These are phyloP conservation scores for Iselma pallidipennis DNA, from an alignment of 2,888 invertebrate genomes.

Conservation along the genomic window DNA sequence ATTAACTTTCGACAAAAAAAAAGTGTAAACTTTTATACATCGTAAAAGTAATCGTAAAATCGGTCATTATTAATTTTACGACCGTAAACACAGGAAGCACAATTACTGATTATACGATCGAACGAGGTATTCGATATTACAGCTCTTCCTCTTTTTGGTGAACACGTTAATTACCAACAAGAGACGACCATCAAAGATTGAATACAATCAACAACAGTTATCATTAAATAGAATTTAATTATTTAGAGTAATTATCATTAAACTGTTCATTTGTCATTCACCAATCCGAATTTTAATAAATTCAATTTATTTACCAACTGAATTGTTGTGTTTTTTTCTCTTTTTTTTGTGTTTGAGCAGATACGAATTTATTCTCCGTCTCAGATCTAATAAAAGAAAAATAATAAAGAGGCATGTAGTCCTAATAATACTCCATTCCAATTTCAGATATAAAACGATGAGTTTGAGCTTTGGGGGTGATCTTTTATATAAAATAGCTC, in stretches of 20 bases:
- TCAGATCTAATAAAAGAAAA: neutral
- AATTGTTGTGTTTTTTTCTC: neutral
- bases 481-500: neutral
- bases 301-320: too few species aligned
- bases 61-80: slow-evolving; percentile 14
- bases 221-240: too few species aligned
- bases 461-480: neutral
- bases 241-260: too few species aligned
- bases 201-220: too few species aligned
- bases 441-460: neutral
- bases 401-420: neutral
- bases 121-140: neutral
- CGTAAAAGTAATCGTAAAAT: slow-evolving; percentile 12
- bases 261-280: too few species aligned
- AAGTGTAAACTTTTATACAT: slow-evolving; percentile 1
- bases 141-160: neutral
- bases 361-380: neutral
- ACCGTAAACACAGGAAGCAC: neutral
- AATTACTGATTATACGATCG: slow-evolving; percentile 1
- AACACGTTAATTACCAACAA: neutral
- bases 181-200: neutral
- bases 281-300: neutral
- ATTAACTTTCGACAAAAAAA: neutral
- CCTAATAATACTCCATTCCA: neutral
- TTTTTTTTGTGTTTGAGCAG: neutral